Conservation (phyloP, 1,140 invertebrate species). For the Venturia canescens region DNA sequence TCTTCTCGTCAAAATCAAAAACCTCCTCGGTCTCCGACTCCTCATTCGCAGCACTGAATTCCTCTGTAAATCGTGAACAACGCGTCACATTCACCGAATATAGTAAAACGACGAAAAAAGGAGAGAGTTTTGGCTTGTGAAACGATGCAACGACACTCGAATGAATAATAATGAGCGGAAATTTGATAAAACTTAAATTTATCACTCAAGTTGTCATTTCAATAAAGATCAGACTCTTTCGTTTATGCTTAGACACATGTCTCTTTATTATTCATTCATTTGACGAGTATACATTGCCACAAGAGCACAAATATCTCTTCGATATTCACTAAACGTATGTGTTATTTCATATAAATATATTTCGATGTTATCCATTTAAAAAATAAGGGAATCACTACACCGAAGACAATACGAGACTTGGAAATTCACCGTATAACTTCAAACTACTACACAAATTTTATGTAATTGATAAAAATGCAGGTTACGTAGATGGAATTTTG, state of each 20-base stretch:
- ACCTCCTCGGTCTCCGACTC: slow-evolving; percentile 49
- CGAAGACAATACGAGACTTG: background rate
- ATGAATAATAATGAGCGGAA: slow-evolving; percentile 72
- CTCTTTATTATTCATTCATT: slow-evolving; percentile 77
- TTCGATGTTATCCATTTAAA: too few species aligned
- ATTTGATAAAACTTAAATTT: slow-evolving; percentile 14
- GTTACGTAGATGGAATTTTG: background rate
- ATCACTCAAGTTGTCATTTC: background rate
- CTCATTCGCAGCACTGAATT: slow-evolving; percentile 40
- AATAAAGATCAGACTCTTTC: background rate
- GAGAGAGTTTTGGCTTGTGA: background rate
- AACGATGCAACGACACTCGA: slow-evolving; percentile 68
- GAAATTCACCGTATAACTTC: background rate
- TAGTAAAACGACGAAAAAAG: background rate
- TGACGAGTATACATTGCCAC: slow-evolving; percentile 59
- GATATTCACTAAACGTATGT: background rate
- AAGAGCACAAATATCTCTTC: slow-evolving; percentile 29
- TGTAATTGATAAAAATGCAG: background rate
- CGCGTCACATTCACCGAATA: background rate
- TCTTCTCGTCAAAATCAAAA: slow-evolving; percentile 49
- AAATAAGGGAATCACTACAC: background rate
- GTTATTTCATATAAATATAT: too few species aligned
- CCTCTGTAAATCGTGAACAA: slow-evolving; percentile 52
- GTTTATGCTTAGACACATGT: slow-evolving; percentile 50
- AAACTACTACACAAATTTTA: background rate